Conservation (phyloP, 2,888 invertebrate genomes). For the Drosophila prostipennis region DNA sequence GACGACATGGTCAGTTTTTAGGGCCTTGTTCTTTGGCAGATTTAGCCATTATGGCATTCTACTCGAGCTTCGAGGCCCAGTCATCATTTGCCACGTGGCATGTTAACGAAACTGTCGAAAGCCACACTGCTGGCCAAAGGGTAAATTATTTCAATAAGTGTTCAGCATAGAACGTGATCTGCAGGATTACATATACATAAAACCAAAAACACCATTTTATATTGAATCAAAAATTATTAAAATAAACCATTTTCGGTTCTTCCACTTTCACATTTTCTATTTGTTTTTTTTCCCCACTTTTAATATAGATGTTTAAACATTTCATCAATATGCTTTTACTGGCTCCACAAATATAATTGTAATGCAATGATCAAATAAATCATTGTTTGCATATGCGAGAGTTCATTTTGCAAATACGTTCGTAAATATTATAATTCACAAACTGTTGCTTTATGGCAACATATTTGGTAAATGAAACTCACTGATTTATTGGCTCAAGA, state of each 20-base stretch:
- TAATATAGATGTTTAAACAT: not conserved
- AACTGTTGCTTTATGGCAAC: not conserved
- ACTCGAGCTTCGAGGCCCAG: not conserved
- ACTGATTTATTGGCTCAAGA: not conserved
- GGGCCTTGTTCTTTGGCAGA: conserved; percentile 6
- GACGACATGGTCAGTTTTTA: conserved; percentile 5
- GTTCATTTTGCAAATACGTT: not conserved
- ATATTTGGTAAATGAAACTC: not conserved
- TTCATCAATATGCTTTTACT: not conserved
- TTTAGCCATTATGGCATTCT: conserved; percentile 4
- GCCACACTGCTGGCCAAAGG: not conserved
- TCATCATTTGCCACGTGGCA: conserved; percentile 16
- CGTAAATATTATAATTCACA: not conserved
- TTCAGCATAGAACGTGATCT: not conserved
- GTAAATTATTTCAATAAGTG: conserved; percentile 2
- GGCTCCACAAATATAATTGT: not conserved
- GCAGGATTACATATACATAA: not conserved
- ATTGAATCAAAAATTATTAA: too few species aligned
- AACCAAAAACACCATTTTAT: too few species aligned
- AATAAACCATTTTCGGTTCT: too few species aligned
- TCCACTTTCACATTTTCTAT: too few species aligned
- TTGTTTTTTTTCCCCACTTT: not conserved
- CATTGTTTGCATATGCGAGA: conserved; percentile 1
- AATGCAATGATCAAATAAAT: not conserved
- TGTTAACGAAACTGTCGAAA: conserved; percentile 12